Base-by-base conservation (phyloP, 2,888 invertebrate genomes). In the Ormia ochracea region DNA sequence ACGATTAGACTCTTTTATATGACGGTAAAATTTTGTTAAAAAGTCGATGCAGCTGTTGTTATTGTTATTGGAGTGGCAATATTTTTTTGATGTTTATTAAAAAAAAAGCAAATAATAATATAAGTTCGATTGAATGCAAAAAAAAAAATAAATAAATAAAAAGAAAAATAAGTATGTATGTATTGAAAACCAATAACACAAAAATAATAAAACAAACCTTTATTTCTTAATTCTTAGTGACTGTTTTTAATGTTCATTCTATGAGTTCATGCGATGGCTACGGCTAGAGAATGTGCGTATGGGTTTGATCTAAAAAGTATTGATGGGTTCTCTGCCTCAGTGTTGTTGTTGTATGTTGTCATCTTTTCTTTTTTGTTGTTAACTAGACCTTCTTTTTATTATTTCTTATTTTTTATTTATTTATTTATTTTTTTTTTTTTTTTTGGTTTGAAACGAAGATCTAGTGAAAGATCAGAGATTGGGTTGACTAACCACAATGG, bases 401-500 rank as follows among this genome's bases (percentile, higher is more conserved):
- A 41, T 23, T 45, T 17, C 4, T 3, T 58, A 10, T 28, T 31
- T 41, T 21, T 38, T 9, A 17, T 52, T 66, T 59, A n/a, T n/a
- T n/a, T n/a, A n/a, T n/a, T n/a, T n/a, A n/a, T 19, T 38, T 54
- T 14, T 54, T 73, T 19, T 58, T 58, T 26, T 43, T 66, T 58
- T 58, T 52, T 72, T 58, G 65, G 45, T 56, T 79, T 65, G 19
- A 63, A 43, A 65, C 26, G 43, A 56, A 79, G 78, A 79, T 79
- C 65, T 70, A 63, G 80, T 56, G 68, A 56, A 80, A 80, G 72
- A 76, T 80, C 66, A 74, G 68, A 80, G 68, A 80, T 73, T 72
- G 72, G 80, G 76, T 80, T 76, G 80, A 72, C 80, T 80, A 80
- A 80, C 80, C 80, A 80, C 80, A 80, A 80, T 80, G 80, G 76